Percentiles rank a stretch among this genome's conserved stretches.
Conservation (phyloP, 2,113 vertebrate species). For the Vulpes lagopus region DNA sequence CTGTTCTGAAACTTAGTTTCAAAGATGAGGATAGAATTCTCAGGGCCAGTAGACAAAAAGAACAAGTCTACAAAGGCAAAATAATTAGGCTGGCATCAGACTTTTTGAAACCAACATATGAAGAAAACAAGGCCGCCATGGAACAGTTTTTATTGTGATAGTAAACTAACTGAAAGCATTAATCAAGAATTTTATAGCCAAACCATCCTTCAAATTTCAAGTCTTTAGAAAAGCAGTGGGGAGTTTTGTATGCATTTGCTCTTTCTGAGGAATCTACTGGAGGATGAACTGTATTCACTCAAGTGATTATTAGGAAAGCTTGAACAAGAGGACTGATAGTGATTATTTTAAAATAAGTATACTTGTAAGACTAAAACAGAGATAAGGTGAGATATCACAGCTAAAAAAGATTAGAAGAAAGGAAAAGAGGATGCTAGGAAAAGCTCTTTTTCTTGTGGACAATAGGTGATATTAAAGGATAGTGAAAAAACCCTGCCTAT, state of each 20-base stretch:
- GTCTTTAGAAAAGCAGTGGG: not conserved
- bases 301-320: not conserved
- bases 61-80: not conserved
- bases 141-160: not conserved
- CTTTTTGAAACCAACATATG: not conserved
- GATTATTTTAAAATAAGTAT: conserved; percentile 6
- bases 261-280: not conserved
- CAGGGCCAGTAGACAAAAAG: not conserved
- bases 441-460: not conserved
- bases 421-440: not conserved
- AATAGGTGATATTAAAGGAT: not conserved
- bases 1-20: not conserved
- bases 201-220: not conserved
- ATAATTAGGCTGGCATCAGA: not conserved
- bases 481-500: not conserved
- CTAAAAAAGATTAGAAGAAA: not conserved
- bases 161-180: not conserved
- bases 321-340: not conserved
- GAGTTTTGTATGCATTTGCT: not conserved
- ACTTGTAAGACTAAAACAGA: not conserved
- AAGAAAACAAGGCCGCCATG: not conserved
- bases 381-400: not conserved
- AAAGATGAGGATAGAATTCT: not conserved
- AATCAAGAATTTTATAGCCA: not conserved
- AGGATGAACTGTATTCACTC: not conserved